Base-by-base conservation (phyloP, 2,113 vertebrate genomes). In the Corythaixoides concolor region DNA sequence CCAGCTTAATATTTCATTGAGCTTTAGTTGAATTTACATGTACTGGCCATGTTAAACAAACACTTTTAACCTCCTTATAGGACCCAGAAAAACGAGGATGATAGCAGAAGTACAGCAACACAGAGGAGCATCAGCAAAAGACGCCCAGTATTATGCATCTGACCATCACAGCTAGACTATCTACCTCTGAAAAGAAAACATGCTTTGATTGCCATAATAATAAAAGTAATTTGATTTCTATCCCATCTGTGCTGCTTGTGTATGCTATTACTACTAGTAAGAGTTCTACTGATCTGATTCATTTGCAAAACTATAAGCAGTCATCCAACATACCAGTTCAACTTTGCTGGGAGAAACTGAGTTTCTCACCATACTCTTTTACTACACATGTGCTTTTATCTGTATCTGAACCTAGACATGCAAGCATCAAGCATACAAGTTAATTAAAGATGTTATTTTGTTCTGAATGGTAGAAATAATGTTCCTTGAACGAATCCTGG, bases 241-340 rank as follows among this genome's bases (percentile, higher is more conserved):
- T 56, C 6, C 41, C 41, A 9, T 67, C 70, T 52, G 28, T 26
- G 33, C 59, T 74, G 28, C 55, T 28, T 53, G n/a, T 4, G 1
- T 43, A 41, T 32, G 15, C 11, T 73, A 4, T 8, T 39, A 70
- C 35, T 63, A 27, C 14, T 35, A 77, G 15, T 4, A 50, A 20
- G 79, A 80, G 37, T 80, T 67, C 23, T 58, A 22, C 5, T 41
- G 28, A 32, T 47, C 8, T 12, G 26, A 77, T 41, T 53, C 0
- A 53, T 77, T 80, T 81, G 39, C n/a, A 86, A 32, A 84, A n/a
- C 33, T 28, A 2, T 24, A 67, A 62, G 41, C 28, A 83, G 56
- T 13, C 35, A 55, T 45, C 22, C 28, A 43, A 59, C 13, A 33
- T 22, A 50, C 5, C 3, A 0, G 0, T 41, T 73, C 32, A 33